phyloP scores from a whole-genome alignment of 2,888 invertebrate species.

The Apotomis betuletana region DNA sequence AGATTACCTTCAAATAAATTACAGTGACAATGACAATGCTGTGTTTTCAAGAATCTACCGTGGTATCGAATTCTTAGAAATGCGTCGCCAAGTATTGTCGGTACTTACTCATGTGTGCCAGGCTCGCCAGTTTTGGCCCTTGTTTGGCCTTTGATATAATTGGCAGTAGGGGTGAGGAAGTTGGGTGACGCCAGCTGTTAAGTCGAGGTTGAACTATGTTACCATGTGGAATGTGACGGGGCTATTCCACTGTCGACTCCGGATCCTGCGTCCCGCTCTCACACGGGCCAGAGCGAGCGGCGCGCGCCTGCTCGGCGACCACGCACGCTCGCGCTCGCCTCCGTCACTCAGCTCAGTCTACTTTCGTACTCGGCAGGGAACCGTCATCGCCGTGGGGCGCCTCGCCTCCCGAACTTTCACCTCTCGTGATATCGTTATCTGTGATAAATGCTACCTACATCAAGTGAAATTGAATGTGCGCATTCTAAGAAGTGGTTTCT shows the following conservation, averaged over 20 bases:
- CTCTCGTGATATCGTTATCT: slow-evolving; percentile 77
- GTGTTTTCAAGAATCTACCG: slow-evolving; percentile 79
- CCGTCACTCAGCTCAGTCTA: slow-evolving; percentile 58
- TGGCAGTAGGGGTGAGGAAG: slow-evolving; percentile 16
- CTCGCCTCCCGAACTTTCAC: slow-evolving; percentile 75
- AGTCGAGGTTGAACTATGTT: slow-evolving; percentile 34
- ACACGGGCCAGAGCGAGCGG: slow-evolving; percentile 22
- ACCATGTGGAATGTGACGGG: slow-evolving; percentile 32
- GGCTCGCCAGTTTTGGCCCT: background rate
- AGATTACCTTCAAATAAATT: slow-evolving; percentile 78
- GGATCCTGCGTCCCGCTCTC: slow-evolving; percentile 39
- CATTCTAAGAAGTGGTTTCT: slow-evolving; percentile 75
- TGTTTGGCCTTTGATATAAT: slow-evolving; percentile 13
- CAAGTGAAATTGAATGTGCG: slow-evolving; percentile 80
- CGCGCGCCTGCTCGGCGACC: slow-evolving; percentile 22
- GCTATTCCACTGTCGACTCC: slow-evolving; percentile 51
- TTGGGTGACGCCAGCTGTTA: slow-evolving; percentile 26
- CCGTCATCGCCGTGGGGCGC: slow-evolving; percentile 61
- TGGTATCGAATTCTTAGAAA: slow-evolving; percentile 79
- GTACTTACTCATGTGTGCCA: slow-evolving; percentile 1
- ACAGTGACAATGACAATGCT: slow-evolving; percentile 81
- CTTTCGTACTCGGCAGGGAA: slow-evolving; percentile 64
- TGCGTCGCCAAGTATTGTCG: slow-evolving; percentile 57
- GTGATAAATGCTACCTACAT: slow-evolving; percentile 72
- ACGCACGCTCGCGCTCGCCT: slow-evolving; percentile 15